Percentiles rank a stretch among this genome's conserved stretches.
These are phyloP conservation scores for Mergus octosetaceus DNA, from an alignment of 2,797 vertebrate species.

Conservation along the genomic window DNA sequence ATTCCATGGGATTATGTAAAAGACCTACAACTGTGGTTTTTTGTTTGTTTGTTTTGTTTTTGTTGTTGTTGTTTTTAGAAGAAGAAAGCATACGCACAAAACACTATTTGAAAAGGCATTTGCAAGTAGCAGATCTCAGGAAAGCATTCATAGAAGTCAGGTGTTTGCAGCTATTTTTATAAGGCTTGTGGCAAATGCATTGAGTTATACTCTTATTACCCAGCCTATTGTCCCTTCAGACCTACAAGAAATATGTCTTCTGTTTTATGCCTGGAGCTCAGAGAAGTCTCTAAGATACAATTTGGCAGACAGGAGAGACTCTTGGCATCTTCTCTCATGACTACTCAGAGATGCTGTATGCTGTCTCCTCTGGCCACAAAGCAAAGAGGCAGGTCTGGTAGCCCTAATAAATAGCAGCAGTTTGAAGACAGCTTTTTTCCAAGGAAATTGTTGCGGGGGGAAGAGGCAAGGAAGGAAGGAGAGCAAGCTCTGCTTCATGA, in stretches of 20 bases:
- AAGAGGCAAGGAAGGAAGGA: neutral
- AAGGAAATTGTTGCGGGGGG: neutral
- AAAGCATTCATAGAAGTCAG: neutral
- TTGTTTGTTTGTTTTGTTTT: no score
- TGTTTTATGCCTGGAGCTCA: neutral
- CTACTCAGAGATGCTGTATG: neutral
- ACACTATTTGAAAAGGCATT: neutral
- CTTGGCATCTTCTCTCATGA: neutral
- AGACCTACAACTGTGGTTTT: neutral
- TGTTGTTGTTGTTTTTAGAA: no score
- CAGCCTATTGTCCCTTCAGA: neutral
- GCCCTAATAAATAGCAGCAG: neutral
- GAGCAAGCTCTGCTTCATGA: neutral
- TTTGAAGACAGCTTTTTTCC: neutral
- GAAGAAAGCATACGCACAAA: neutral
- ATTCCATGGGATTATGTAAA: neutral
- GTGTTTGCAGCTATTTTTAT: neutral
- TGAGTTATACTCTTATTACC: neutral
- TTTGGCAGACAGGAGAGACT: neutral
- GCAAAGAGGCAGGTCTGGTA: neutral
- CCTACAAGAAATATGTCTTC: neutral
- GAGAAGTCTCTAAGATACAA: neutral
- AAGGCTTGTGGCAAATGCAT: fast-evolving
- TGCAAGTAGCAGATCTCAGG: neutral
- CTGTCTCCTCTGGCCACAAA: neutral